phyloP scores from a whole-genome alignment of 2,113 vertebrate genomes.

The Reinhardtius hippoglossoides region DNA sequence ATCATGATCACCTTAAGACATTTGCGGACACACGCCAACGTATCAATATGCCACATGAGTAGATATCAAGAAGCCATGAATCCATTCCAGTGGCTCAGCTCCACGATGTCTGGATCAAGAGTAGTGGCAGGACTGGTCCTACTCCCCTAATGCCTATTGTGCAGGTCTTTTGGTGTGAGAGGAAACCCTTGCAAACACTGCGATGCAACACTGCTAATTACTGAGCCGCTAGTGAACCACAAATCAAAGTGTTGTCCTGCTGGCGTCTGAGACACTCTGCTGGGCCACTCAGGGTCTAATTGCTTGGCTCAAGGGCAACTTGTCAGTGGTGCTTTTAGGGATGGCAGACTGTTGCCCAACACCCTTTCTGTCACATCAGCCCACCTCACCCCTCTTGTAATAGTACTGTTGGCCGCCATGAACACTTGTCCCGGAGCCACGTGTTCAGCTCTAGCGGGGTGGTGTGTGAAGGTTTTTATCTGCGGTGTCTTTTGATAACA shows the following conservation, averaged over 20 bases:
- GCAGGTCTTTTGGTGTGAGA: neutral
- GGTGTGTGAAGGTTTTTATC: slow-evolving; percentile 18
- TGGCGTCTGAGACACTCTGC: neutral
- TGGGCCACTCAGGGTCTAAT: neutral
- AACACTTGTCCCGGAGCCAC: neutral
- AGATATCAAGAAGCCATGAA: no score
- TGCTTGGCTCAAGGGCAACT: slow-evolving; percentile 9
- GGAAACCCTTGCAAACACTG: neutral
- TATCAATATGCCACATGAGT: no score
- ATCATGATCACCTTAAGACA: no score
- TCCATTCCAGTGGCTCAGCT: neutral
- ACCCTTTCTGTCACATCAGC: neutral
- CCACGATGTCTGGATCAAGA: neutral
- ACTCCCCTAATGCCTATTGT: neutral
- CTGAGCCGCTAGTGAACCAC: neutral
- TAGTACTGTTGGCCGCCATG: slow-evolving; percentile 2
- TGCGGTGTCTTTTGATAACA: slow-evolving; percentile 32
- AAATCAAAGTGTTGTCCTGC: neutral
- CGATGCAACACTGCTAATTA: neutral
- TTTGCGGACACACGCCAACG: no score
- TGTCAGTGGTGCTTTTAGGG: neutral
- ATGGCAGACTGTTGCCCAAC: neutral
- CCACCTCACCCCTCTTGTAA: slow-evolving; percentile 18
- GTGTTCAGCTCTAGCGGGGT: no score
- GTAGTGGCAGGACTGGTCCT: neutral